A percentile compares a stretch with the other conserved stretches of the same genome.
These are phyloP conservation scores for Agrochola lychnidis DNA, from an alignment of 2,888 invertebrate species.

Conservation along the genomic window DNA sequence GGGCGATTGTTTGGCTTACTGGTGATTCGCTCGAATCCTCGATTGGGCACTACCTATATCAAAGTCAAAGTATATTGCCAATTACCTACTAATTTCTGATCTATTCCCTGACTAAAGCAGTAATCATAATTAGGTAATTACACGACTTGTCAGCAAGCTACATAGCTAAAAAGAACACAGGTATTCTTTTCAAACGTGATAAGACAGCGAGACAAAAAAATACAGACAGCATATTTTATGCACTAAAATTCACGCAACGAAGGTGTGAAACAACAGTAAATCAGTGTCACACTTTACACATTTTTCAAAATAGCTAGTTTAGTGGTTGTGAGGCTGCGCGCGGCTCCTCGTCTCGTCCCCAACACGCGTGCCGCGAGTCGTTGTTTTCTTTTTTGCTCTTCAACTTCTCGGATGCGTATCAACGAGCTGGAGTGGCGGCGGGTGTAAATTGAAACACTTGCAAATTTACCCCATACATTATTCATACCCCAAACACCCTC, in stretches of 20 bases:
- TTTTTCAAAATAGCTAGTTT: slow-evolving; percentile 67
- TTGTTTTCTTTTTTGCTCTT: slow-evolving; percentile 89
- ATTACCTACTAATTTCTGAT: background rate
- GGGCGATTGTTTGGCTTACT: background rate
- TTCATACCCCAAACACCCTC: slow-evolving; percentile 88
- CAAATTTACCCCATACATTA: slow-evolving; percentile 90
- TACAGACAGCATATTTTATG: background rate
- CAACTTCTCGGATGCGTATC: slow-evolving; percentile 86
- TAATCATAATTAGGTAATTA: background rate
- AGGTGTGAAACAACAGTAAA: slow-evolving; percentile 59
- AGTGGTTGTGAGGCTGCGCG: slow-evolving; percentile 47
- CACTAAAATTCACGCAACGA: slow-evolving; percentile 20
- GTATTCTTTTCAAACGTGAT: background rate
- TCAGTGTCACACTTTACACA: slow-evolving; percentile 62
- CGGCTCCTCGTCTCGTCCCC: slow-evolving; percentile 57
- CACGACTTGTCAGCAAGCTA: background rate
- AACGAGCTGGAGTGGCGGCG: slow-evolving; percentile 84
- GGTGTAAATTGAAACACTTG: slow-evolving; percentile 91
- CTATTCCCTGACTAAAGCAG: background rate
- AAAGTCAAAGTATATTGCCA: background rate
- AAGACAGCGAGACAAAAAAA: background rate
- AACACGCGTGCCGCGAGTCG: slow-evolving; percentile 74
- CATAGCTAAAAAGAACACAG: background rate
- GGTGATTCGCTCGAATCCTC: background rate
- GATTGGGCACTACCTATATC: background rate